phyloP scores from a whole-genome alignment of 53 echinoderm and acorn worm genomes.

The Astropecten irregularis region DNA sequence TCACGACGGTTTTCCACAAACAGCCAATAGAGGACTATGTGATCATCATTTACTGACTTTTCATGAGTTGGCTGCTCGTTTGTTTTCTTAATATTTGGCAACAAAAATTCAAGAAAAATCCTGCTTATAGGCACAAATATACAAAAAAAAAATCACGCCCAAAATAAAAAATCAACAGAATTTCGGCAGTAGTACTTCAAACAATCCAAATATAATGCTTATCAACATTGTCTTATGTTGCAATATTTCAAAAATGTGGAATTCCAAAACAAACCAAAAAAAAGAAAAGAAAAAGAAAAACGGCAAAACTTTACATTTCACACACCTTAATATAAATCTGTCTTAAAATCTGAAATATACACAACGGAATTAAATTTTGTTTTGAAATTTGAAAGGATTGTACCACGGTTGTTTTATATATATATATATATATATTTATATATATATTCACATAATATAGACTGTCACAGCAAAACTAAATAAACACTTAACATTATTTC shows the following conservation, averaged over 20 bases:
- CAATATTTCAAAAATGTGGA: slow-evolving; percentile 40
- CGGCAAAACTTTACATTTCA: slow-evolving; percentile 35
- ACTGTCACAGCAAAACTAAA: not conserved
- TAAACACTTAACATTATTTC: not conserved
- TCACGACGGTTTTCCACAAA: no score
- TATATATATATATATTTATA: no score
- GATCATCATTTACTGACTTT: no score
- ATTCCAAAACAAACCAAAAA: no score
- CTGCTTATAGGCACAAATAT: slow-evolving; percentile 44
- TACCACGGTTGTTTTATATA: not conserved
- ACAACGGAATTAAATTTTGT: slow-evolving; percentile 37
- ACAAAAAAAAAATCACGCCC: no score
- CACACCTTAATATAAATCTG: slow-evolving; percentile 51
- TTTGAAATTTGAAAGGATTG: slow-evolving; percentile 8
- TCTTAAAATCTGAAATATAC: slow-evolving; percentile 53
- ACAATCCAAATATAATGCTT: slow-evolving; percentile 33
- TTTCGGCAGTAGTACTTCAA: slow-evolving; percentile 1
- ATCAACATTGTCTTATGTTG: not conserved
- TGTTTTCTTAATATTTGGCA: no score
- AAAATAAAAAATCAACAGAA: not conserved
- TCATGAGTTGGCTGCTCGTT: no score
- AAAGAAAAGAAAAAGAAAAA: no score
- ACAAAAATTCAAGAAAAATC: no score
- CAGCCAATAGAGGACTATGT: no score
- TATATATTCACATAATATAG: no score